A percentile compares a stretch with the other conserved stretches of the same genome.
phyloP scores from a whole-genome alignment of 2,113 vertebrate species.

The Tyrannus savana region DNA sequence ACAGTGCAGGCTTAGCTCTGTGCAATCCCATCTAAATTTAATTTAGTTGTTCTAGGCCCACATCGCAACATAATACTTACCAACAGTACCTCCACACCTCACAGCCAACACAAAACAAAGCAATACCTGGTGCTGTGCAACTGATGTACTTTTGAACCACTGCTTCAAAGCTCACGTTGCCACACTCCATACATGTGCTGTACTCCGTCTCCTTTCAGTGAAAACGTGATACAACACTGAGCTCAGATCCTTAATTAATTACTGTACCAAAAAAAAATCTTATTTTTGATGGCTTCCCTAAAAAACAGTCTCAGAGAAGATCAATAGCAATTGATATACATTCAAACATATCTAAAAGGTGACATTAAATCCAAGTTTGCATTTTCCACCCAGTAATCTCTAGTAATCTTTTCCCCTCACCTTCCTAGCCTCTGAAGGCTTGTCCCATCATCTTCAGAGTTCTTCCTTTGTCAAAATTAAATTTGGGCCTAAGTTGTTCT shows the following conservation, averaged over 20 bases:
- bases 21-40: neutral
- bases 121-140: accelerated
- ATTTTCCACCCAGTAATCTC: neutral
- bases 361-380: neutral
- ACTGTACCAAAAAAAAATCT: neutral
- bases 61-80: neutral
- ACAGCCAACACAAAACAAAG: neutral
- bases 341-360: neutral
- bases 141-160: neutral
- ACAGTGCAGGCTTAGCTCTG: neutral
- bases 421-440: neutral
- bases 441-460: neutral
- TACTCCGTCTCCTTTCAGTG: neutral
- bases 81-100: neutral
- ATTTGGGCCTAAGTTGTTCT: neutral
- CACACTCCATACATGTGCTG: neutral
- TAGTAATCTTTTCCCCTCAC: neutral
- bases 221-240: neutral
- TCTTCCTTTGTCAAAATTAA: neutral
- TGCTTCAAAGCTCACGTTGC: neutral
- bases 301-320: neutral
- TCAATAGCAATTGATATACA: neutral
- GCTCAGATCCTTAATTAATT: neutral
- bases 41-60: neutral
- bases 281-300: neutral